Conservation (phyloP, 2,797 vertebrate species). For the Galaxias olidus region DNA sequence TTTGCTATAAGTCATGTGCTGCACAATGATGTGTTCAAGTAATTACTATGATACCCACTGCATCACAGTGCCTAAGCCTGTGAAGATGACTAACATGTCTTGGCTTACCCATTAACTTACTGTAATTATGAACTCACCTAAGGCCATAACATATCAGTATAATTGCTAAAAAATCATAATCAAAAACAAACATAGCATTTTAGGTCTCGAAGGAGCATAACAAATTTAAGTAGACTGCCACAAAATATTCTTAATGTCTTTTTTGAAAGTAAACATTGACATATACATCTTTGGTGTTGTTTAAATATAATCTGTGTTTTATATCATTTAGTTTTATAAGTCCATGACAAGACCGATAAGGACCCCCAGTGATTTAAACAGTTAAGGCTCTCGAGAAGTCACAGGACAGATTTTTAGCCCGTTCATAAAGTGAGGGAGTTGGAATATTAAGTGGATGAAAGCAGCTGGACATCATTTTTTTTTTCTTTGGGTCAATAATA, state of each 20-base stretch:
- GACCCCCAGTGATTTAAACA: too few species aligned
- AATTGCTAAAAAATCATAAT: not conserved
- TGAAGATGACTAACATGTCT: conserved; percentile 55
- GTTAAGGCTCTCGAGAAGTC: too few species aligned
- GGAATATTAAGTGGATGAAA: conserved; percentile 49
- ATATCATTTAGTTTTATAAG: too few species aligned
- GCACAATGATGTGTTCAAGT: not conserved
- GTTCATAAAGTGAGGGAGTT: conserved; percentile 36
- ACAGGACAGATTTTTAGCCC: too few species aligned
- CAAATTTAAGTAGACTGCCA: not conserved
- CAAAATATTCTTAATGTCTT: too few species aligned
- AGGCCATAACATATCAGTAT: not conserved
- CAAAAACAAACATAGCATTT: not conserved
- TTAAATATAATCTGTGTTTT: too few species aligned
- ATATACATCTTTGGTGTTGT: too few species aligned
- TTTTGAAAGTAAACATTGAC: too few species aligned
- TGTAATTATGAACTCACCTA: conserved; percentile 17
- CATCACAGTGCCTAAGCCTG: not conserved
- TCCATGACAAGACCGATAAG: too few species aligned
- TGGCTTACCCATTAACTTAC: conserved; percentile 48
- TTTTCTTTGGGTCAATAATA: conserved; percentile 25
- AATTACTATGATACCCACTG: conserved; percentile 20
- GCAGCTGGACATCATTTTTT: conserved; percentile 80
- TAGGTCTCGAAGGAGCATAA: not conserved
- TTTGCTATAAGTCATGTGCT: not conserved